These are phyloP conservation scores for Circaetus gallicus DNA, from an alignment of 2,113 vertebrate genomes.

Conservation along the genomic window DNA sequence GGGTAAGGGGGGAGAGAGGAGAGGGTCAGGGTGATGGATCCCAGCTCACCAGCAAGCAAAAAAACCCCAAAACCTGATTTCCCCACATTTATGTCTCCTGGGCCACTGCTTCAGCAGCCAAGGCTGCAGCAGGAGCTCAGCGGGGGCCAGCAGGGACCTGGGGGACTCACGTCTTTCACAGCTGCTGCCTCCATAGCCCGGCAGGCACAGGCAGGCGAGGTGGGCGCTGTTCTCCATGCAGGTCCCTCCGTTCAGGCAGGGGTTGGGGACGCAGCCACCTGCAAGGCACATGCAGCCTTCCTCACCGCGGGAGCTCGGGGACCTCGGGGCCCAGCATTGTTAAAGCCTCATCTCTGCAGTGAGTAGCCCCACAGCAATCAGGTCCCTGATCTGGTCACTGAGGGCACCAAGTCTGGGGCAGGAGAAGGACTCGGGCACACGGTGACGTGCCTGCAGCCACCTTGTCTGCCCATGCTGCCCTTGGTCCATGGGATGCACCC, in stretches of 20 bases:
- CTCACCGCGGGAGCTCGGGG: background rate
- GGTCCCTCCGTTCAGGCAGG: constrained; percentile 91
- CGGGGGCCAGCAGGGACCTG: rapidly evolving
- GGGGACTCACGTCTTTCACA: constrained; percentile 84
- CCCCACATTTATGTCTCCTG: background rate
- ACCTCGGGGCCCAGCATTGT: background rate
- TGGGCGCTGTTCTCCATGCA: constrained; percentile 76
- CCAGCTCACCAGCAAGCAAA: background rate
- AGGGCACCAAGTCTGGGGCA: background rate
- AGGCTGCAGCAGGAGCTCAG: background rate
- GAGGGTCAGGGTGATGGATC: background rate
- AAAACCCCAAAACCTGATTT: rapidly evolving
- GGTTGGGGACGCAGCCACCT: constrained; percentile 86
- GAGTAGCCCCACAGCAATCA: background rate
- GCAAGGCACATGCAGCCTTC: constrained; percentile 45
- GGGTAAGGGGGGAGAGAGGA: background rate
- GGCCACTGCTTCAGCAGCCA: rapidly evolving
- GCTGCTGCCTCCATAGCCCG: constrained; percentile 83
- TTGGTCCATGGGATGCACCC: rapidly evolving
- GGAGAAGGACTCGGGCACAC: rapidly evolving
- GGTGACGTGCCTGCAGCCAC: rapidly evolving
- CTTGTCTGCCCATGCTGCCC: background rate
- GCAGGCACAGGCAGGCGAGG: constrained; percentile 83
- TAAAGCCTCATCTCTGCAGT: background rate
- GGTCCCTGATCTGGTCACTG: background rate